phyloP scores from a whole-genome alignment of 2,113 vertebrate species.

The Otus sunia region DNA sequence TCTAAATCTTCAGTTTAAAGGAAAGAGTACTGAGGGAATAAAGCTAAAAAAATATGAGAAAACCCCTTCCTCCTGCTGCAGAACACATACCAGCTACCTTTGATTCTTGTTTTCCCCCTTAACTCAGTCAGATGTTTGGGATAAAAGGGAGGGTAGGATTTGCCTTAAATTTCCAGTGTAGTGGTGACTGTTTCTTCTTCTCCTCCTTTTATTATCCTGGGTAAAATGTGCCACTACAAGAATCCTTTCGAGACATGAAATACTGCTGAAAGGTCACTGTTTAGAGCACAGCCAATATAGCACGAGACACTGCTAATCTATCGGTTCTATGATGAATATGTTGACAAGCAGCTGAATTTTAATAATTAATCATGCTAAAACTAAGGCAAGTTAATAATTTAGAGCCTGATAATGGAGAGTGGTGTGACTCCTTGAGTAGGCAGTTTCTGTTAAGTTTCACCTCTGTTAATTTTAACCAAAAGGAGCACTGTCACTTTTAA shows the following conservation, averaged over 20 bases:
- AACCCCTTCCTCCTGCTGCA: background rate
- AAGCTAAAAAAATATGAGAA: background rate
- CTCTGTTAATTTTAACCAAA: slow-evolving; percentile 65
- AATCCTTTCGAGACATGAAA: slow-evolving; percentile 58
- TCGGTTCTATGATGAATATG: slow-evolving; percentile 53
- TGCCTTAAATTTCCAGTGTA: background rate
- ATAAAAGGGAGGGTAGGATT: background rate
- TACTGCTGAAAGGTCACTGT: slow-evolving; percentile 61
- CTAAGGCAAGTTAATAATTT: slow-evolving; percentile 67
- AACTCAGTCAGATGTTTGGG: background rate
- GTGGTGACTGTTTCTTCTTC: background rate
- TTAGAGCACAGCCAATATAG: slow-evolving; percentile 36
- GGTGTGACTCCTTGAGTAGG: slow-evolving; percentile 7
- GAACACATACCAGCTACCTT: background rate
- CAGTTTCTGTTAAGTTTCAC: slow-evolving; percentile 56
- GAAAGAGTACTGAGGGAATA: background rate
- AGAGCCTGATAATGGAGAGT: slow-evolving; percentile 55
- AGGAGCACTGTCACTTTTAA: slow-evolving; percentile 36
- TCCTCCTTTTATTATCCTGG: background rate
- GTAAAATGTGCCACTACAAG: slow-evolving; percentile 7
- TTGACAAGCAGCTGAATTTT: slow-evolving; percentile 66
- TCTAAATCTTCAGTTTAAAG: background rate
- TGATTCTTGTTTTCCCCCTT: background rate
- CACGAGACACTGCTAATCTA: slow-evolving; percentile 43
- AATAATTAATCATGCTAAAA: slow-evolving; percentile 75